phyloP scores from a whole-genome alignment of 2,113 vertebrate species.

The Anseranas semipalmata region DNA sequence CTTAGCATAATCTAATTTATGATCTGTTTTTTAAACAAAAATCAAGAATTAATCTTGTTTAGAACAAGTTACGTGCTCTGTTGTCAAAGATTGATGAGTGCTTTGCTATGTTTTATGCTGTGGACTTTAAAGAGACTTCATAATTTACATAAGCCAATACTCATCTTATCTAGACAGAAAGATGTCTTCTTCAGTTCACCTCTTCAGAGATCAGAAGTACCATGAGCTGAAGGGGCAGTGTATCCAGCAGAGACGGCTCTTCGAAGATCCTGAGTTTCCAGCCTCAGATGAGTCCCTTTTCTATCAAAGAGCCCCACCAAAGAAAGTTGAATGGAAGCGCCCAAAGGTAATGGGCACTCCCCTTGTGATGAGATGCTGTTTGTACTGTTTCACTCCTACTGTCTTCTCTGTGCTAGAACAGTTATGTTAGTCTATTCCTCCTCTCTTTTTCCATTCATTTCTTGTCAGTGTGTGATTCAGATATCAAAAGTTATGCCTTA shows the following conservation, averaged over 20 bases:
- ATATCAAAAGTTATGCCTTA: background rate
- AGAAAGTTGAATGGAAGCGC: constrained; percentile 88
- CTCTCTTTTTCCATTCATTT: background rate
- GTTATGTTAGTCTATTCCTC: background rate
- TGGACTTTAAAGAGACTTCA: background rate
- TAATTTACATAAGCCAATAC: background rate
- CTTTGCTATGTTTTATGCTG: background rate
- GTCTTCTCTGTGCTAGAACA: background rate
- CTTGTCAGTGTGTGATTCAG: background rate
- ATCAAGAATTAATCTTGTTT: background rate
- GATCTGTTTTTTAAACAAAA: background rate
- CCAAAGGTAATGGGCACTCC: constrained; percentile 81
- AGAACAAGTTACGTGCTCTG: background rate
- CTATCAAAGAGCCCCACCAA: constrained; percentile 76
- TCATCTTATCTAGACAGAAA: background rate
- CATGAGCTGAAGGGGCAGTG: constrained; percentile 82
- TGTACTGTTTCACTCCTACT: background rate
- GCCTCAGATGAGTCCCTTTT: constrained; percentile 84
- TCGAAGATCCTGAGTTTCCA: constrained; percentile 90
- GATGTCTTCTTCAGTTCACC: constrained; percentile 79
- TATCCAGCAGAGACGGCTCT: constrained; percentile 78
- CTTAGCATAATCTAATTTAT: background rate
- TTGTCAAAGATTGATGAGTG: background rate
- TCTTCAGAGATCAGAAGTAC: constrained; percentile 87
- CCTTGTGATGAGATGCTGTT: background rate